Base-by-base conservation (phyloP, 2,113 vertebrate species). In the Ictalurus furcatus region DNA sequence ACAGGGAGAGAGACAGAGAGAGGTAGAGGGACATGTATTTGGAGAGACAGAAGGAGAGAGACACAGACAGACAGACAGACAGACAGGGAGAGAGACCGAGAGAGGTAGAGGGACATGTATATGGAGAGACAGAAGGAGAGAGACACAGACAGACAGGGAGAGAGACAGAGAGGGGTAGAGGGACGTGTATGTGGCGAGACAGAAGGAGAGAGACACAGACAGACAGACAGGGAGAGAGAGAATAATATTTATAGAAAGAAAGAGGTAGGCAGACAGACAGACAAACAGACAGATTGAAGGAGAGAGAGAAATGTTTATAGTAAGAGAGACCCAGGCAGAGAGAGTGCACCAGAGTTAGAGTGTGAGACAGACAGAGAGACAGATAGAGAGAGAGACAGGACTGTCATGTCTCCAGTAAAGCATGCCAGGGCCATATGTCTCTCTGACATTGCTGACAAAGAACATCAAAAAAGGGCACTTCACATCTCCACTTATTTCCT, bases 371-470 rank as follows among this genome's bases (percentile, higher is more conserved):
- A 73, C 0, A 19, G 34, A 37, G 34, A 21, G 16, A 37, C 0
- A 80, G 78, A 80, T 1, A 30, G 44, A 79, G 11, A 79, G 23
- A 34, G 1, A 65, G 16, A 61, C n/a, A 86, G 54, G 6, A 89
- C 52, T 90, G 90, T 86, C 89, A 89, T 88, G 76, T 87, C 85
- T 87, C 85, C 91, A 91, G 89, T 73, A 90, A 71, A 84, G 84
- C 88, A 88, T 89, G 85, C 83, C 82, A 89, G 59, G 71, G 79
- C 87, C 89, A 88, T 90, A 91, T 91, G 87, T 88, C 86, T 48
- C 89, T 83, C 25, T 88, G 88, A 90, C 86, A 76, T 63, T 69
- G 80, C 76, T 90, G 80, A 85, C 80, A 90, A 73, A 88, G 86
- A 87, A 91, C 85, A 73, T 88, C 82, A 89, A 73, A 91, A 81